These are phyloP conservation scores for Protobothrops flavoviridis DNA, from an alignment of 2,113 vertebrate genomes.

Conservation along the genomic window DNA sequence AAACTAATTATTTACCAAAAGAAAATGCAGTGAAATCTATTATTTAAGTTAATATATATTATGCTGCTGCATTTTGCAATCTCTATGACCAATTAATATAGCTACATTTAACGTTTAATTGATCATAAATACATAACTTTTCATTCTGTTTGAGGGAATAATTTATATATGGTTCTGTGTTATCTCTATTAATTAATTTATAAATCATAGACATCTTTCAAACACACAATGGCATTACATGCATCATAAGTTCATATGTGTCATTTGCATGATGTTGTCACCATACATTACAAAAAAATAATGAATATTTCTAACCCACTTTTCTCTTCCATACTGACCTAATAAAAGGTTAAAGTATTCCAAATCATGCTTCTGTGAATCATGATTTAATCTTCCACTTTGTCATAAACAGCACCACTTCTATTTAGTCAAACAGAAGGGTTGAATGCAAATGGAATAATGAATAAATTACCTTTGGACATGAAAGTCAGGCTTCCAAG, in stretches of 20 bases:
- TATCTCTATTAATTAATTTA: background rate
- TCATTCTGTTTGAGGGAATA: background rate
- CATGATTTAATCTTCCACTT: background rate
- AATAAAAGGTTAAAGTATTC: background rate
- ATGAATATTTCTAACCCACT: background rate
- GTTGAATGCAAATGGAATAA: background rate
- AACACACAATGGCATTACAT: background rate
- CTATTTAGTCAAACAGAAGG: background rate
- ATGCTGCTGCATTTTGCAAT: background rate
- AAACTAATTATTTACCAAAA: background rate
- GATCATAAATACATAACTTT: background rate
- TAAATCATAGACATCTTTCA: background rate
- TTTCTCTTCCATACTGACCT: background rate
- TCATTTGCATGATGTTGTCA: background rate
- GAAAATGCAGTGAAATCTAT: fast-evolving
- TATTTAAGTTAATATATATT: too few species aligned
- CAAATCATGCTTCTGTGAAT: background rate
- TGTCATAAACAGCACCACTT: background rate
- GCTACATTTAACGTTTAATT: background rate
- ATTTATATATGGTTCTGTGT: background rate
- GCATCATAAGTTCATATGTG: background rate
- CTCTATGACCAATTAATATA: background rate
- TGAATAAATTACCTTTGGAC: background rate
- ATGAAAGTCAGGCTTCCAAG: background rate
- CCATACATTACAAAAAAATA: background rate